A percentile compares a stretch with the other conserved stretches of the same genome.
Evolutionary conservation across 1,140 invertebrate genomes (phyloP).

Genomic region (Antheraea pernyi): DNA sequence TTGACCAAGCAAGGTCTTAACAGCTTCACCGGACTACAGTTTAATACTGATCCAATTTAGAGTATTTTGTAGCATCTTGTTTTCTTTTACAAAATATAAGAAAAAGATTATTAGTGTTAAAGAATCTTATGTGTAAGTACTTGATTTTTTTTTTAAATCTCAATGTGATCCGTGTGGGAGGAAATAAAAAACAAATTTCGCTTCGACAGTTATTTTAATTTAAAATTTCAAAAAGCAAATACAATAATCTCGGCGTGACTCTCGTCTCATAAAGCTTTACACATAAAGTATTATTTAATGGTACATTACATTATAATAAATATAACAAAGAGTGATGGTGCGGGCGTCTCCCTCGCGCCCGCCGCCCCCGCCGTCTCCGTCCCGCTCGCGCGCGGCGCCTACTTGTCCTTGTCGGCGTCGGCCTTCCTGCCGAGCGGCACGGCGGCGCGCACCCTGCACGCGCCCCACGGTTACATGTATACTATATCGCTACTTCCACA

Average conservation of each 20-base stretch:
- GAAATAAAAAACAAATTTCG: constrained; percentile 18
- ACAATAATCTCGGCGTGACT: constrained; percentile 76
- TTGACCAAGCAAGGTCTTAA: too few relatives aligned
- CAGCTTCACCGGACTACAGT: too few relatives aligned
- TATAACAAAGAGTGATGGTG: constrained; percentile 69
- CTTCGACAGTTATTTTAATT: constrained; percentile 76
- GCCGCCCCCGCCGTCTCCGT: constrained; percentile 9
- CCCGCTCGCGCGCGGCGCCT: constrained; percentile 42
- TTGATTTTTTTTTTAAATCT: too few relatives aligned
- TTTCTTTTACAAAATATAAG: too few relatives aligned
- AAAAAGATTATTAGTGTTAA: too few relatives aligned
- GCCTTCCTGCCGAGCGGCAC: constrained; percentile 95
- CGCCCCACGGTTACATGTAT: too few relatives aligned
- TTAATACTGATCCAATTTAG: too few relatives aligned
- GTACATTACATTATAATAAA: constrained; percentile 61
- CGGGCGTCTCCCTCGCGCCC: not conserved
- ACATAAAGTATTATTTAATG: constrained; percentile 71
- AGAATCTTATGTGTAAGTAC: too few relatives aligned
- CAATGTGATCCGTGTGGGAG: too few relatives aligned
- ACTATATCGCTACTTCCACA: too few relatives aligned
- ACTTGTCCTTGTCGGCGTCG: constrained; percentile 90
- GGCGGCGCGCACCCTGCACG: constrained; percentile 91
- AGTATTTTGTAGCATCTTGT: too few relatives aligned
- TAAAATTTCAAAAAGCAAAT: constrained; percentile 78
- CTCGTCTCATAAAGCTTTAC: constrained; percentile 75